Evolutionary conservation across 2,113 vertebrate genomes (phyloP), one percentile per base, ranked within the genome.

Genomic region (Tychaedon coryphoeus): DNA sequence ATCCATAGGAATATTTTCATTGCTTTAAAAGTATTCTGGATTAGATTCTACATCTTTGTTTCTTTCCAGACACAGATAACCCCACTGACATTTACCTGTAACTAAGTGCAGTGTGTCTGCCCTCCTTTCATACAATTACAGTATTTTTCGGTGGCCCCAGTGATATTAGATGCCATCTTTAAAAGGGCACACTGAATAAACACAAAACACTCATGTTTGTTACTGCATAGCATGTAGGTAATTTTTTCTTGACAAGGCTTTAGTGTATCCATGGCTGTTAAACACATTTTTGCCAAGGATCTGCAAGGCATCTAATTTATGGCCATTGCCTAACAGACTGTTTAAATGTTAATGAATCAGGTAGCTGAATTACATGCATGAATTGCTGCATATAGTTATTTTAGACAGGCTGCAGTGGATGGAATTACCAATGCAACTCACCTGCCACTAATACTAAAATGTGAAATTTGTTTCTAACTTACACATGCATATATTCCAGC

Each of bases 321-420:
- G 74, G 70, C 76, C 87, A 73, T 61, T 92, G 85, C 81, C 85
- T 92, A 93, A 85, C 81, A 71, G 70, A 78, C 40, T 87, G 83
- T 91, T 96, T 95, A 95, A 96, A 92, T 95, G 80, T 93, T 96
- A 93, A 94, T 94, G 80, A 96, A 92, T 92, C 94, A 93, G 81
- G 90, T 88, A 92, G 91, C 82, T 88, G 82, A 94, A 97, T 97
- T 96, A 96, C 81, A 91, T 78, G 90, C 95, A 90, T 88, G 95
- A 92, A 84, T 76, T 92, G 65, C 40, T 87, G 48, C 58, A 92
- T 58, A 48, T 29, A 92, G 75, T 86, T 93, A 93, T 95, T 93
- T 80, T 56, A 93, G 76, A 88, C 69, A 86, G 80, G 58, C 58
- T 90, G 80, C 74, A 90, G 79, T 73, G 91, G 77, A 81, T 88